Evolutionary conservation across 2,888 invertebrate species (phyloP).

Genomic region (Lordiphosa fenestrarum): DNA sequence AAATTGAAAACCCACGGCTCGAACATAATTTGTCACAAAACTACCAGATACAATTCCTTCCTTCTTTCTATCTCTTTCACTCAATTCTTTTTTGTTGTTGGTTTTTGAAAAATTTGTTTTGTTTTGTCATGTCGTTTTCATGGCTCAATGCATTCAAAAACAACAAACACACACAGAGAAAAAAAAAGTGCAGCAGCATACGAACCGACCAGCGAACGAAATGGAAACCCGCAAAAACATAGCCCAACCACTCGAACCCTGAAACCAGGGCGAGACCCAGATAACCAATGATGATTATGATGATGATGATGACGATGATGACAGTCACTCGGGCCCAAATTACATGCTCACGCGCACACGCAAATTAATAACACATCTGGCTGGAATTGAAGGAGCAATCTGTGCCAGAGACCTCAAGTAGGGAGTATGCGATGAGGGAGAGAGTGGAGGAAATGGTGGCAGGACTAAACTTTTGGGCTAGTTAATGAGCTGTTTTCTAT

Average conservation of each 20-base stretch:
- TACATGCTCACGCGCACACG: slow-evolving; percentile 78
- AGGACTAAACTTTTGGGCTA: no score
- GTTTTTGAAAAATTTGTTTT: slow-evolving; percentile 53
- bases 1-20: slow-evolving; percentile 43
- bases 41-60: not conserved
- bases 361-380: slow-evolving; percentile 79
- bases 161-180: slow-evolving; percentile 6
- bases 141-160: slow-evolving; percentile 66
- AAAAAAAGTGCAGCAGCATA: slow-evolving; percentile 9
- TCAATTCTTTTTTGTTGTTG: slow-evolving; percentile 1
- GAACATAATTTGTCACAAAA: slow-evolving; percentile 57
- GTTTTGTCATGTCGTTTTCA: slow-evolving; percentile 77
- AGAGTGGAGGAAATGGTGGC: not conserved
- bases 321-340: slow-evolving; percentile 54
- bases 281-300: slow-evolving; percentile 12
- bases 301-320: slow-evolving; percentile 2
- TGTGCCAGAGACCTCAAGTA: not conserved
- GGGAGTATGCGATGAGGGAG: not conserved
- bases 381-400: slow-evolving; percentile 41
- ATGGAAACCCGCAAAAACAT: slow-evolving; percentile 54
- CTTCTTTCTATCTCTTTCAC: slow-evolving; percentile 13
- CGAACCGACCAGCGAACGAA: slow-evolving; percentile 16
- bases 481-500: no score
- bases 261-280: slow-evolving; percentile 3
- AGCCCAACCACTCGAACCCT: slow-evolving; percentile 5